Percentiles rank a stretch among this genome's conserved stretches.
phyloP scores from a whole-genome alignment of 2,888 invertebrate genomes.

The Oithona nana region DNA sequence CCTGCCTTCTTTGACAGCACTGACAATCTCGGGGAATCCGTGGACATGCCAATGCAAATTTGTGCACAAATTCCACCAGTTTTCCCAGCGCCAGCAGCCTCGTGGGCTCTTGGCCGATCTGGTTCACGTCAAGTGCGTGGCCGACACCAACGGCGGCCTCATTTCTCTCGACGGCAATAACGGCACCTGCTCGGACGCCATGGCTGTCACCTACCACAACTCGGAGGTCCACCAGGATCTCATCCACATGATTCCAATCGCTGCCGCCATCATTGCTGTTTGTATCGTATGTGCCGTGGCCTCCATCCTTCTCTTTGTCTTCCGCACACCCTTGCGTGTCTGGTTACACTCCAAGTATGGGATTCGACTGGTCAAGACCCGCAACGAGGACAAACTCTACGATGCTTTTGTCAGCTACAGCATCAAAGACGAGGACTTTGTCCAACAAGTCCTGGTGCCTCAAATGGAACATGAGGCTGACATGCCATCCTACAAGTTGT shows the following conservation, averaged over 20 bases:
- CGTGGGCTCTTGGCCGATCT: slow-evolving; percentile 27
- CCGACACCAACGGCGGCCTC: slow-evolving; percentile 26
- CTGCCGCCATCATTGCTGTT: background rate
- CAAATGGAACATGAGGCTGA: slow-evolving; percentile 33
- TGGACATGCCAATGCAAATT: slow-evolving; percentile 17
- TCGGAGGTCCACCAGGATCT: background rate
- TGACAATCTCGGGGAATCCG: slow-evolving; percentile 1
- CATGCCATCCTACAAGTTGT: slow-evolving; percentile 47
- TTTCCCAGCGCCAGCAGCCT: background rate
- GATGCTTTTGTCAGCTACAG: slow-evolving; percentile 86
- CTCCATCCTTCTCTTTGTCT: slow-evolving; percentile 48
- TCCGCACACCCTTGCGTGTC: slow-evolving; percentile 56
- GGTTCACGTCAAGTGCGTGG: slow-evolving; percentile 50
- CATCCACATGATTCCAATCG: background rate
- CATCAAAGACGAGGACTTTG: slow-evolving; percentile 74
- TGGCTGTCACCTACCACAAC: slow-evolving; percentile 7
- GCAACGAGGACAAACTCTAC: slow-evolving; percentile 51
- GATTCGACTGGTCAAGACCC: slow-evolving; percentile 43
- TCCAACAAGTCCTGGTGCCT: slow-evolving; percentile 42
- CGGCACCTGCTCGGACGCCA: slow-evolving; percentile 3
- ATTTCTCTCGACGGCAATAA: background rate
- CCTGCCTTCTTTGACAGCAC: slow-evolving; percentile 14
- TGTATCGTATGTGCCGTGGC: slow-evolving; percentile 40
- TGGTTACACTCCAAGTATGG: slow-evolving; percentile 76
- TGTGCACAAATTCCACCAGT: slow-evolving; percentile 15